A percentile compares a stretch with the other conserved stretches of the same genome.
These are phyloP conservation scores for Neogobius melanostomus DNA, from an alignment of 2,113 vertebrate genomes.

Conservation along the genomic window DNA sequence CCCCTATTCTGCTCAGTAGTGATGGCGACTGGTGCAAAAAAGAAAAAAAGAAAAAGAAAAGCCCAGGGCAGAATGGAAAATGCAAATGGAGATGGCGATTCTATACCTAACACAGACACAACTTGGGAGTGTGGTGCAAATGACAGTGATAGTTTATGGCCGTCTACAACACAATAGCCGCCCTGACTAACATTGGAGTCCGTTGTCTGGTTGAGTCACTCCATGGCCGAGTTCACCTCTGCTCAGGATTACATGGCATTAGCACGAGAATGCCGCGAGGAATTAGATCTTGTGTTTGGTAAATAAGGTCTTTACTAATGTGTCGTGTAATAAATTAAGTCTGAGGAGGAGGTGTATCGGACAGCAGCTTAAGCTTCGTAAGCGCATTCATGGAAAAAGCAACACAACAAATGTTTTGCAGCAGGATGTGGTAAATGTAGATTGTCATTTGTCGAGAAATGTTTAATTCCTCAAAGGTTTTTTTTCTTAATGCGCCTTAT, in stretches of 20 bases:
- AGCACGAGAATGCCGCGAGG: conserved; percentile 19
- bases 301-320: conserved; percentile 17
- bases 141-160: conserved; percentile 47
- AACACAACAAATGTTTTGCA: conserved; percentile 3
- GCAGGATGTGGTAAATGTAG: neutral
- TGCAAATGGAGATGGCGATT: conserved; percentile 66
- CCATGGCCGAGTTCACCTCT: conserved; percentile 37
- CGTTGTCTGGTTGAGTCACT: conserved; percentile 46
- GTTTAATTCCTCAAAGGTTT: neutral
- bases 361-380: neutral
- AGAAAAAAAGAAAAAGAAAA: conserved; percentile 22
- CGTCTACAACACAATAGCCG: conserved; percentile 41
- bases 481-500: too few relatives aligned
- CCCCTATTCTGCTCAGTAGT: conserved; percentile 59
- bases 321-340: conserved; percentile 11
- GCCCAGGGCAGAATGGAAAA: conserved; percentile 43
- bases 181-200: conserved; percentile 24
- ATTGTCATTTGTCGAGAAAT: neutral
- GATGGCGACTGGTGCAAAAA: conserved; percentile 41
- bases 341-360: conserved; percentile 4
- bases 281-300: conserved; percentile 19
- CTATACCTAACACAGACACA: conserved; percentile 48
- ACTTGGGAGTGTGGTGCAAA: conserved; percentile 34
- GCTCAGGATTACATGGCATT: conserved; percentile 29
- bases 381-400: neutral